Base-by-base conservation (phyloP, 1,140 invertebrate species). In the Megalonaias nervosa region DNA sequence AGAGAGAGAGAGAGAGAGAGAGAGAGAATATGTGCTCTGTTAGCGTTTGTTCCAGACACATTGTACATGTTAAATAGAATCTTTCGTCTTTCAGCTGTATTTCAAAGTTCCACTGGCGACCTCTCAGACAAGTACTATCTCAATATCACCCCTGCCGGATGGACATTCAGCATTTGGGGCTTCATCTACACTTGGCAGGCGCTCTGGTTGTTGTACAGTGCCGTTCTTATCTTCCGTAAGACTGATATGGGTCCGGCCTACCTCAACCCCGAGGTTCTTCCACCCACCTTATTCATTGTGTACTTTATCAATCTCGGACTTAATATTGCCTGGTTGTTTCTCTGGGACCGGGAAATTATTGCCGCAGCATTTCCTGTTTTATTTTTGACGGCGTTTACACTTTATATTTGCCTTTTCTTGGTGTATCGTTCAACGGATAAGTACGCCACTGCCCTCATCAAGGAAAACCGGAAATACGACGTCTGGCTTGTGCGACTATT, bases 121-220 rank as follows among this genome's bases (percentile, higher is more conserved):
- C 77, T 90, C 5, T 87, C 87, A 1, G 69, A 84, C 66, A n/a
- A 64, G 56, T 86, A 77, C 68, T 70, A 77, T 61, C 68, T 86
- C 4, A 75, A 89, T 26, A 82, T 90, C 23, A 89, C 89, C 16
- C 89, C 88, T 48, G 83, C 86, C 15, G 83, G 84, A 23, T 87
- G 83, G 82, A 86, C 87, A 14, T 90, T 90, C 74, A 77, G 81
- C 26, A 87, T 89, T 31, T 90, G 89, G 89, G 85, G 82, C 4
- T 60, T 89, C 38, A 89, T 90, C 26, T 89, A 89, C 73, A 60
- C 84, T 6, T 86, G 86, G 83, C 86, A 89, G 75, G 72, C 75
- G 23, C 11, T 82, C 2, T 86, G 82, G 82, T 67, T 86, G 19
- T 23, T 89, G n/a, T 87, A 87, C 76, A 71, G 70, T 58, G 19